A percentile compares a stretch with the other conserved stretches of the same genome.
Evolutionary conservation across 2,113 vertebrate species (phyloP).

Genomic region (Equus przewalskii): DNA sequence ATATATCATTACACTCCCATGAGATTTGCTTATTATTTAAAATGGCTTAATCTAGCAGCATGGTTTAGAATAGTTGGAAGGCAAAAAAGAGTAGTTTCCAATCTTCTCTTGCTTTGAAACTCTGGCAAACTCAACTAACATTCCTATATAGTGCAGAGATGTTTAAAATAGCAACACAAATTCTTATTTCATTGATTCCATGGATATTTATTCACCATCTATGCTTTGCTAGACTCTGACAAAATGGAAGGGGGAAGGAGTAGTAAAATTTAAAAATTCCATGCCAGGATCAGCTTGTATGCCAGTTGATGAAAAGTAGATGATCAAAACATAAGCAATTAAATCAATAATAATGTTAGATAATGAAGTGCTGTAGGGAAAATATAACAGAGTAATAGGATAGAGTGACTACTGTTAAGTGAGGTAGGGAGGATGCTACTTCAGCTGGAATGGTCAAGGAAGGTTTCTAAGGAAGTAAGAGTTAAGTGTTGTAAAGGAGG

Average conservation of each 20-base stretch:
- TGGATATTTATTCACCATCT: not conserved
- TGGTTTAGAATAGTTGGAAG: not conserved
- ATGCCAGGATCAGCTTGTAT: not conserved
- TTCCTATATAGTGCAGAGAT: fast-evolving
- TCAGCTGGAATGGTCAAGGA: not conserved
- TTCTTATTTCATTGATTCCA: not conserved
- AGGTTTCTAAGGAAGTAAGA: not conserved
- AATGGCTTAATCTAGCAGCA: not conserved
- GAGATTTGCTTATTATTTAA: not conserved
- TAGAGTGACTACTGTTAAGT: not conserved
- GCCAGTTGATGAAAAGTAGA: not conserved
- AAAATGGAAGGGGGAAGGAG: not conserved
- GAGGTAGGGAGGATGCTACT: not conserved
- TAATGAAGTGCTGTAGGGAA: not conserved
- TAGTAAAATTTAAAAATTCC: not conserved
- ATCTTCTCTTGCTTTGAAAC: not conserved
- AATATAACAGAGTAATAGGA: not conserved
- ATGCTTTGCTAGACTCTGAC: not conserved
- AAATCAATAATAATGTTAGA: not conserved
- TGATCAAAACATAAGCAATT: not conserved
- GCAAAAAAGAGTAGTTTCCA: not conserved
- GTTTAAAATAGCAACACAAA: not conserved
- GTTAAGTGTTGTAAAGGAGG: not conserved
- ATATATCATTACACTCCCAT: not conserved
- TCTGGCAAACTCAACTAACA: not conserved